phyloP scores from a whole-genome alignment of 2,888 invertebrate genomes.

The Blastobasis adustella region DNA sequence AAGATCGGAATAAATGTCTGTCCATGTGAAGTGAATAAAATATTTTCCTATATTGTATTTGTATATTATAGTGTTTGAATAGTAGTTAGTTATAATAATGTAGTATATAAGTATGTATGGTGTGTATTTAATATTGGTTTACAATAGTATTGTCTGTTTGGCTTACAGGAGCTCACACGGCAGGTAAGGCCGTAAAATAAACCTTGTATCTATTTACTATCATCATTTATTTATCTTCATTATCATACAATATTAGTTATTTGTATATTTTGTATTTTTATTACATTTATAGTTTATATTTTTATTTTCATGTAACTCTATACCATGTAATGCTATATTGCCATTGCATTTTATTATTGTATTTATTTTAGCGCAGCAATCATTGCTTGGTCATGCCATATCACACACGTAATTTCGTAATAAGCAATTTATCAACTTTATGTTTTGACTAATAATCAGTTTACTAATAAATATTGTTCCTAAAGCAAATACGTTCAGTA shows the following conservation, averaged over 20 bases:
- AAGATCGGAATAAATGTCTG: too few relatives aligned
- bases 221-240: too few relatives aligned
- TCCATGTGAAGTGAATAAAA: background rate
- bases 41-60: background rate
- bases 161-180: constrained; percentile 66
- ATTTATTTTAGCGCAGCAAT: background rate
- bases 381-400: too few relatives aligned
- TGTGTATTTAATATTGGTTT: background rate
- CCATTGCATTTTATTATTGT: constrained; percentile 1
- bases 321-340: constrained; percentile 9
- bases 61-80: background rate
- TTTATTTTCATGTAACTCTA: background rate
- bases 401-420: too few relatives aligned
- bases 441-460: too few relatives aligned
- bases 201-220: background rate
- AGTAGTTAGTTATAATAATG: background rate
- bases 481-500: too few relatives aligned
- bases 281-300: background rate
- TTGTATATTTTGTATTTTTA: background rate
- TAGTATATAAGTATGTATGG: background rate
- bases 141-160: constrained; percentile 56
- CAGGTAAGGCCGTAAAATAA: constrained; percentile 57
- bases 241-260: background rate
- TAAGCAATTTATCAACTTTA: too few relatives aligned
- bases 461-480: too few relatives aligned